These are phyloP conservation scores for Hyposoter dolosus DNA, from an alignment of 2,888 invertebrate genomes.

Conservation along the genomic window DNA sequence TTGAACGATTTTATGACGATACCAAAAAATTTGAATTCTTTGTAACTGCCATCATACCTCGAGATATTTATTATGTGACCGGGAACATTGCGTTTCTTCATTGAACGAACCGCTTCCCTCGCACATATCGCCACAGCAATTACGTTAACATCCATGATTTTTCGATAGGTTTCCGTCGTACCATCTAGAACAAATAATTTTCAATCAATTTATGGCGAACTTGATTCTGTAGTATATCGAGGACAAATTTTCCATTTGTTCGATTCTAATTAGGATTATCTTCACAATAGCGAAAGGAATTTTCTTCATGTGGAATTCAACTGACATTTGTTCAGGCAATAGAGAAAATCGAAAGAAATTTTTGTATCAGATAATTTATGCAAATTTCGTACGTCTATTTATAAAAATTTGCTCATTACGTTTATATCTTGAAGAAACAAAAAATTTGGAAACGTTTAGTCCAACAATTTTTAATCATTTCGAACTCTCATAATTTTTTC, in stretches of 20 bases:
- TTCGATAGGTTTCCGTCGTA: constrained; percentile 71
- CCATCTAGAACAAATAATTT: constrained; percentile 69
- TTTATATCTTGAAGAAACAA: neutral
- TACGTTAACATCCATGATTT: constrained; percentile 76
- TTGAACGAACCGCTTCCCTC: constrained; percentile 75
- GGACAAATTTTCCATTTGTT: neutral
- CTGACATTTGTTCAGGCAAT: no score
- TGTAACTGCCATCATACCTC: neutral
- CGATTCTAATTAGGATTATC: neutral
- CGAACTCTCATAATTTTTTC: neutral
- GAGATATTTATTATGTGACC: constrained; percentile 35
- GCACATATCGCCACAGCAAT: constrained; percentile 76
- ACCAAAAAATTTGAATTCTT: neutral
- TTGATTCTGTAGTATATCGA: neutral
- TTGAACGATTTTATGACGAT: no score
- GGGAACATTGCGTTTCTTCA: constrained; percentile 71
- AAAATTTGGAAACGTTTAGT: neutral
- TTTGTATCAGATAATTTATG: neutral
- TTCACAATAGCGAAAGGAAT: neutral
- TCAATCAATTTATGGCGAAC: neutral
- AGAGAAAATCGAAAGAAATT: neutral
- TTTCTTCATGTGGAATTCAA: neutral
- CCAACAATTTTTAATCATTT: neutral
- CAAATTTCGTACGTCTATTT: neutral
- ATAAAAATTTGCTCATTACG: neutral